Percentiles rank a stretch among this genome's conserved stretches.
Conservation (phyloP, 2,113 vertebrate species). For the Mustelus asterias region DNA sequence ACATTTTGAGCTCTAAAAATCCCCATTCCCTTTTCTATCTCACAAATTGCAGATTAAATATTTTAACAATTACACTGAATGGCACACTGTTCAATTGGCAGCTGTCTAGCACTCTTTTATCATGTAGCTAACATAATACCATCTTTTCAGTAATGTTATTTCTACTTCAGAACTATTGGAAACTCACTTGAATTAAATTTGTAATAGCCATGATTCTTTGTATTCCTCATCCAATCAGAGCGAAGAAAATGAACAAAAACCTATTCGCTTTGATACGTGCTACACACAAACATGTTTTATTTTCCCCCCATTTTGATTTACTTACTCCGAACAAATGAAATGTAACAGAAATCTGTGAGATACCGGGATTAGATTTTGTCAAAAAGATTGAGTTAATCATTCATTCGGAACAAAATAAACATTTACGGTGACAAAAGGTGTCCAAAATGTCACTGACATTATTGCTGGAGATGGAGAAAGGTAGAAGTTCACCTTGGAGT, state of each 20-base stretch:
- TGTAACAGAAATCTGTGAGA: not conserved
- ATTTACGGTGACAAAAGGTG: not conserved
- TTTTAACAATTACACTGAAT: slow-evolving; percentile 28
- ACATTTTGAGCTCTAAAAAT: not conserved
- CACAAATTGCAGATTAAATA: not conserved
- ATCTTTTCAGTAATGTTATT: not conserved
- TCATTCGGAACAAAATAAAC: not conserved
- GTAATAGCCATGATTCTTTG: not conserved
- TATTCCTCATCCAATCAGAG: not conserved
- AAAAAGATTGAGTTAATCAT: slow-evolving; percentile 12
- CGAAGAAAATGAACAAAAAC: not conserved
- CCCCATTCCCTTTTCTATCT: not conserved
- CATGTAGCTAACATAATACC: not conserved
- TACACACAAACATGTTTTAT: not conserved
- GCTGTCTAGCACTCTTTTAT: not conserved
- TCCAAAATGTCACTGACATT: not conserved
- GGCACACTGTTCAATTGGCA: not conserved
- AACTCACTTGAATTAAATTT: slow-evolving; percentile 4
- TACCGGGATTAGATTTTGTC: not conserved
- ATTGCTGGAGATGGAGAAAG: not conserved
- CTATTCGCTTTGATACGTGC: not conserved
- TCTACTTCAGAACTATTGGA: not conserved
- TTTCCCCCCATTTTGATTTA: not conserved
- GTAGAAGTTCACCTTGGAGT: not conserved
- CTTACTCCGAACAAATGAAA: not conserved